Conservation (phyloP, 2,797 vertebrate species). For the Gastrophryne carolinensis region DNA sequence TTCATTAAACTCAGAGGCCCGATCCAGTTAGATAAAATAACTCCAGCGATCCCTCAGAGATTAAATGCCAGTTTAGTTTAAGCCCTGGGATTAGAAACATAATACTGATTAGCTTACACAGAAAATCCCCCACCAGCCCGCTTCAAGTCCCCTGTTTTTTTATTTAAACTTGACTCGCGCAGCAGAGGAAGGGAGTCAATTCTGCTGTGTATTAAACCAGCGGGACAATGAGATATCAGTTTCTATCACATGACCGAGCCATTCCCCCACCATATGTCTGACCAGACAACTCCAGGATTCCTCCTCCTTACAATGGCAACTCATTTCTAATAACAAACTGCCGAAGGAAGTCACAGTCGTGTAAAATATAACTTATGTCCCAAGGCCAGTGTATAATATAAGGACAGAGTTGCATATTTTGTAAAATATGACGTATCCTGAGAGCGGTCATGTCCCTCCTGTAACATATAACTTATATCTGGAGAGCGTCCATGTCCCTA, state of each 20-base stretch:
- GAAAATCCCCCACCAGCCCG: constrained; percentile 57
- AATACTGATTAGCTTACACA: constrained; percentile 64
- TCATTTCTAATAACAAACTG: not conserved
- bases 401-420: too few relatives aligned
- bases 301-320: not conserved
- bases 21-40: constrained; percentile 66
- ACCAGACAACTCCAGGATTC: not conserved
- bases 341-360: not conserved
- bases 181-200: not conserved
- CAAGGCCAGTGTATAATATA: too few relatives aligned
- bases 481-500: too few relatives aligned
- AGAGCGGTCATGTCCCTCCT: too few relatives aligned
- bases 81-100: constrained; percentile 56
- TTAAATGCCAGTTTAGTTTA: constrained; percentile 58
- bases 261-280: not conserved
- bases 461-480: too few relatives aligned
- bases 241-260: not conserved
- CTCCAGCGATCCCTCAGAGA: constrained; percentile 56
- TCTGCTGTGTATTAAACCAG: constrained; percentile 3
- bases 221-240: not conserved
- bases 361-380: too few relatives aligned
- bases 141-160: constrained; percentile 38
- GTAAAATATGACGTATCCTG: too few relatives aligned
- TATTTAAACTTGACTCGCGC: constrained; percentile 45
- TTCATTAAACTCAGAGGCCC: constrained; percentile 56